Base-by-base conservation (phyloP, 2,888 invertebrate species). In the Chrysodeixis includens region DNA sequence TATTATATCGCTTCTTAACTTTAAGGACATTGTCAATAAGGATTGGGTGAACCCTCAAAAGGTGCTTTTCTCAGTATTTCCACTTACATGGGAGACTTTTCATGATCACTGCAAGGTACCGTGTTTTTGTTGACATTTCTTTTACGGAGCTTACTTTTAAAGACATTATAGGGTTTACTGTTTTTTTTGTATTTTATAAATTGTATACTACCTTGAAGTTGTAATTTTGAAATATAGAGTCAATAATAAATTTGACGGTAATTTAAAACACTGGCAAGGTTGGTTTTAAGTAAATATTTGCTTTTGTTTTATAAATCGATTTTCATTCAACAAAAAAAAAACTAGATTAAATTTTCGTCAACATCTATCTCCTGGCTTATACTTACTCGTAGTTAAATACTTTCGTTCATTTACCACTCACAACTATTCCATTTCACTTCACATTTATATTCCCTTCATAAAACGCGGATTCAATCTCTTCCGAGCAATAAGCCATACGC, bases 21-120 rank as follows among this genome's bases (percentile, higher is more conserved):
- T 40, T 40, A 40, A 40, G 40, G 40, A 40, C 40, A 40, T 40
- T 40, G 40, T 40, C 40, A 40, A 40, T 40, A 40, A 40, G 40
- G 40, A 40, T 40, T 40, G 40, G 40, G 40, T n/a, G 6, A 40
- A 40, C 40, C 40, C 40, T 40, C n/a, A 40, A 40, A 40, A 40
- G 40, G 40, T 40, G n/a, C 40, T 7, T 40, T 40, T 40, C 40
- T 40, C 40, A 40, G 40, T 40, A 40, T 40, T 40, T 40, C 40
- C 40, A 40, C 40, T n/a, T 40, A 40, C 40, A 40, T 6, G n/a
- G 40, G 35, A 2, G 12, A 9, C 14, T n/a, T 40, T 40, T 40
- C 35, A 40, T n/a, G 40, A 40, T 40, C 40, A 40, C n/a, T 40
- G 40, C 40, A 40, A 40, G 40, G 6, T 40, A 40, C 10, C 14